phyloP scores from a whole-genome alignment of 2,888 invertebrate genomes.

The Beris chalybata region DNA sequence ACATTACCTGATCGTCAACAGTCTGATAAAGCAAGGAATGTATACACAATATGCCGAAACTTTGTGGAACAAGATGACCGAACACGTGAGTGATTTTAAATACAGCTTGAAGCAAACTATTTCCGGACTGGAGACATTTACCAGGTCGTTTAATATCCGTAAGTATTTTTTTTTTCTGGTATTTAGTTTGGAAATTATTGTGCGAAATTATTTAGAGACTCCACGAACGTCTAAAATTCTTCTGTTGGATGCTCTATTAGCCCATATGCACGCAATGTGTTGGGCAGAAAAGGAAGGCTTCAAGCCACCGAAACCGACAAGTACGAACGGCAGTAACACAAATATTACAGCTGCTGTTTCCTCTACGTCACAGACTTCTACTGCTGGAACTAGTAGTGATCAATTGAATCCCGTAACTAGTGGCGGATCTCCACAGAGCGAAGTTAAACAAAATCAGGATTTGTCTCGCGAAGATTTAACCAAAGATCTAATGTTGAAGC shows the following conservation, averaged over 20 bases:
- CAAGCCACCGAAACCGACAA: slow-evolving; percentile 44
- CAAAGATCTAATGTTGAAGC: slow-evolving; percentile 49
- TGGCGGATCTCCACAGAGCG: slow-evolving; percentile 7
- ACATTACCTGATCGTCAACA: slow-evolving; percentile 85
- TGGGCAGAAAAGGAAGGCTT: slow-evolving; percentile 53
- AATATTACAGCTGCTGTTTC: slow-evolving; percentile 39
- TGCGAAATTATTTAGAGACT: slow-evolving; percentile 41
- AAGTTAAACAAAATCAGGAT: slow-evolving; percentile 31
- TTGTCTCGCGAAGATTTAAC: slow-evolving; percentile 41
- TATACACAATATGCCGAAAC: slow-evolving; percentile 70
- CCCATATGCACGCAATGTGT: slow-evolving; percentile 53
- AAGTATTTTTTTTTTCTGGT: slow-evolving; percentile 35
- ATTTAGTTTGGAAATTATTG: background rate
- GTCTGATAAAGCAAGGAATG: slow-evolving; percentile 86
- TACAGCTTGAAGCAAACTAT: slow-evolving; percentile 52
- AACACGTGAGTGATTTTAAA: slow-evolving; percentile 52
- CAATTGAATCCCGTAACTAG: slow-evolving; percentile 11
- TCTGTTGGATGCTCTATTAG: slow-evolving; percentile 51
- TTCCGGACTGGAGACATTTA: slow-evolving; percentile 52
- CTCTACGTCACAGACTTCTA: slow-evolving; percentile 37
- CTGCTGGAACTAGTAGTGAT: slow-evolving; percentile 41
- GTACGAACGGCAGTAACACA: slow-evolving; percentile 41
- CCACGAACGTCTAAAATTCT: slow-evolving; percentile 54
- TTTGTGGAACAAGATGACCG: slow-evolving; percentile 53
- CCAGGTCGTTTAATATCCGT: slow-evolving; percentile 50